phyloP scores from a whole-genome alignment of 2,888 invertebrate species.

The Pocota personata region DNA sequence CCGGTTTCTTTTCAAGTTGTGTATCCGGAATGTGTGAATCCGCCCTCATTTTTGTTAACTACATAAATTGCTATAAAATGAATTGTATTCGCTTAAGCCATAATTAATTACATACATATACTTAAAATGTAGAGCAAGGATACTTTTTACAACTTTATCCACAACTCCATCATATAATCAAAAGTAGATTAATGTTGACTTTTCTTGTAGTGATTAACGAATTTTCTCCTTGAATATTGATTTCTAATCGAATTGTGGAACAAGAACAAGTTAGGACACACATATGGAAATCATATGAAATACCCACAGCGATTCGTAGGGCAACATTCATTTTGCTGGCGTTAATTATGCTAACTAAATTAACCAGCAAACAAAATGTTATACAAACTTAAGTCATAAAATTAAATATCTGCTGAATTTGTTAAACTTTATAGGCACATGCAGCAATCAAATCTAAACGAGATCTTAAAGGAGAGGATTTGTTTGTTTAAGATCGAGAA shows the following conservation, averaged over 20 bases:
- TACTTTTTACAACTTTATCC: neutral
- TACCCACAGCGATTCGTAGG: neutral
- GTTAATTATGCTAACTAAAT: slow-evolving; percentile 9
- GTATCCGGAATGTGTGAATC: neutral
- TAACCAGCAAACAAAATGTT: neutral
- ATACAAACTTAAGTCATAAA: slow-evolving; percentile 12
- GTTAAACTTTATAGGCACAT: neutral
- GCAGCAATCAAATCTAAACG: slow-evolving; percentile 31
- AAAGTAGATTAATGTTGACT: neutral
- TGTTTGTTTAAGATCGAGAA: neutral
- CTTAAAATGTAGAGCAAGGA: slow-evolving; percentile 13
- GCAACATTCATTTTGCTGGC: neutral
- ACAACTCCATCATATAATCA: neutral
- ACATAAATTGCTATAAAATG: neutral
- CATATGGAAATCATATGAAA: neutral
- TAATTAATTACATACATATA: neutral
- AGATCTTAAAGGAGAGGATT: slow-evolving; percentile 38
- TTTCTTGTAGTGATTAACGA: neutral
- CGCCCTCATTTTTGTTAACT: neutral
- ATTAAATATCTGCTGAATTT: slow-evolving; percentile 10
- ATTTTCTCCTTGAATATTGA: slow-evolving; percentile 6
- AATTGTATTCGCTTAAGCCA: neutral
- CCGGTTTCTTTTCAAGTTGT: neutral
- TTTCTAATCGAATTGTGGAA: neutral
- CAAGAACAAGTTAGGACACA: neutral